Percentiles rank a stretch among this genome's conserved stretches.
Conservation (phyloP, 2,888 invertebrate species). For the Podabrus alpinus region DNA sequence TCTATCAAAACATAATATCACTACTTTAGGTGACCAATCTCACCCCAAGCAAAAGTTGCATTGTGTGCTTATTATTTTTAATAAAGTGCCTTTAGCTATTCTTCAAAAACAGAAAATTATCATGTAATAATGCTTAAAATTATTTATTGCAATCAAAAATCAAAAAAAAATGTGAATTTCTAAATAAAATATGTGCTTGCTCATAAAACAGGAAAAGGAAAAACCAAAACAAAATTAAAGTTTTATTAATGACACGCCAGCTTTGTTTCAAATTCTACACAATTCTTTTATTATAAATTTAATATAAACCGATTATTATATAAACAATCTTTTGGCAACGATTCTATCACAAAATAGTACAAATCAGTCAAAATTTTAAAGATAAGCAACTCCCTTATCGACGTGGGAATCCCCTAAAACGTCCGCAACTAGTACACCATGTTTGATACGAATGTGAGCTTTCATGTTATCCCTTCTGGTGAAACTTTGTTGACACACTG, state of each 20-base stretch:
- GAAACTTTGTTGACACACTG: conserved; percentile 65
- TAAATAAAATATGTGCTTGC: background rate
- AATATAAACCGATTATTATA: background rate
- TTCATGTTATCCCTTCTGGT: conserved; percentile 71
- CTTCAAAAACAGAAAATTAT: background rate
- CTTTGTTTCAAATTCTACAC: background rate
- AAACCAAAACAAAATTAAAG: background rate
- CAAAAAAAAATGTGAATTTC: too few species aligned
- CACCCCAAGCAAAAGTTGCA: background rate
- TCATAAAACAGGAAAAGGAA: background rate
- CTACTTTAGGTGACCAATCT: background rate
- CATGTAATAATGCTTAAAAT: too few species aligned
- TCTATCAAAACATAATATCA: background rate
- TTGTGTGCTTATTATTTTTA: background rate
- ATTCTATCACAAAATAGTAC: background rate
- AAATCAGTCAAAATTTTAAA: conserved; percentile 9
- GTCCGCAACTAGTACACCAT: conserved; percentile 44
- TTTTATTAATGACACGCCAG: background rate
- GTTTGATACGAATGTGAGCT: conserved; percentile 68
- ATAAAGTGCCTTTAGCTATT: background rate
- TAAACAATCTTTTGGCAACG: background rate
- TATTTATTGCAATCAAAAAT: too few species aligned
- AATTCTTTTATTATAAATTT: background rate
- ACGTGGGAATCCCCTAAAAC: conserved; percentile 13
- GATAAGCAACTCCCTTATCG: conserved; percentile 16